Conservation (phyloP, 2,888 invertebrate species). For the Trachelus troglodyta region DNA sequence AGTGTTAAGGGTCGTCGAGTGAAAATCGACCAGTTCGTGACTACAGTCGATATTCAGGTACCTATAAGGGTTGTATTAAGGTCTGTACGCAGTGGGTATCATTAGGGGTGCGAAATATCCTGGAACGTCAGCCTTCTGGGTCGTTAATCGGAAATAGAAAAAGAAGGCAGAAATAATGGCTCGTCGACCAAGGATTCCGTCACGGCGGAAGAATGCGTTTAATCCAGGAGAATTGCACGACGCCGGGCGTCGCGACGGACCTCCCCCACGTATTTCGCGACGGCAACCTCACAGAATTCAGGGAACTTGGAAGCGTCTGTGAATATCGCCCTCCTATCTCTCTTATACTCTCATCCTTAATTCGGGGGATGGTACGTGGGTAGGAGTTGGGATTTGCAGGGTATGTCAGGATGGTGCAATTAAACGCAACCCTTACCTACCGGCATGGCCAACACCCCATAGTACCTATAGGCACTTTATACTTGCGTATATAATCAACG, state of each 20-base stretch:
- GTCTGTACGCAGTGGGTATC: background rate
- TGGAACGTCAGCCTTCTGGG: background rate
- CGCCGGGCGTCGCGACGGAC: background rate
- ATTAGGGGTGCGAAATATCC: background rate
- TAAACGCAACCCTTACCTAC: background rate
- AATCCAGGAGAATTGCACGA: background rate
- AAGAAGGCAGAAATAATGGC: background rate
- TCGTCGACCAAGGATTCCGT: background rate
- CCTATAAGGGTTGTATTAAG: background rate
- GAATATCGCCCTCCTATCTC: conserved; percentile 1
- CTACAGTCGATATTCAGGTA: background rate
- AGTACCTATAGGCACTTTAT: background rate
- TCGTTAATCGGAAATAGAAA: background rate
- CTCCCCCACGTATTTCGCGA: background rate
- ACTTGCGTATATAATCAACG: background rate
- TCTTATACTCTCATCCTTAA: conserved; percentile 15
- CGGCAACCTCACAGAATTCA: background rate
- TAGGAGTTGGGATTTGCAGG: background rate
- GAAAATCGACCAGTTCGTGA: background rate
- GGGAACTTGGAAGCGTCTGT: background rate
- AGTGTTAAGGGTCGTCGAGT: background rate
- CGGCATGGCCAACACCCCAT: background rate
- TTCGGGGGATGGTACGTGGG: background rate
- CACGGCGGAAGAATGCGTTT: background rate
- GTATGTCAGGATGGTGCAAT: background rate